Evolutionary conservation across 1,140 invertebrate species (phyloP).

Genomic region (Pogonus chalceus): DNA sequence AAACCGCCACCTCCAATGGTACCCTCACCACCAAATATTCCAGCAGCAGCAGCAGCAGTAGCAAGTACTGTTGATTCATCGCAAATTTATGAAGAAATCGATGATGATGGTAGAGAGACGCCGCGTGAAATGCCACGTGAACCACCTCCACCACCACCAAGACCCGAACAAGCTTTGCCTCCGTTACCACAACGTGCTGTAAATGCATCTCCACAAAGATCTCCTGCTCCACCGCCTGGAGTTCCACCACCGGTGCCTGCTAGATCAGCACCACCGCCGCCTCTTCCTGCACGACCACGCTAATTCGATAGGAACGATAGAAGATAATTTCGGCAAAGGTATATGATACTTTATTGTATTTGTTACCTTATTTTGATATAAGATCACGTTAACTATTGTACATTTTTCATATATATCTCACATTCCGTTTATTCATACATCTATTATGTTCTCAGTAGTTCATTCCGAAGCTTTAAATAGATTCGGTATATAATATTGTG

Average conservation of each 20-base stretch:
- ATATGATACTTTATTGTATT: no score
- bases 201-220: slow-evolving; percentile 34
- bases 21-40: not conserved
- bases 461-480: not conserved
- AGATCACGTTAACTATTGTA: not conserved
- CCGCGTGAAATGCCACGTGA: slow-evolving; percentile 39
- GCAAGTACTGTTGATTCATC: slow-evolving; percentile 21
- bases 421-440: not conserved
- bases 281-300: slow-evolving; percentile 54
- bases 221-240: no score
- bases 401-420: not conserved
- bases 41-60: slow-evolving; percentile 13
- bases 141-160: slow-evolving; percentile 56
- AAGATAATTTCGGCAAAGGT: no score
- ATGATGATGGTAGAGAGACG: slow-evolving; percentile 34
- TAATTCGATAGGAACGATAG: no score
- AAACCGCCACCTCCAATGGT: slow-evolving; percentile 26
- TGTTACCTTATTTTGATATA: not conserved
- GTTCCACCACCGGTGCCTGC: slow-evolving; percentile 54
- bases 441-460: not conserved
- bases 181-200: slow-evolving; percentile 45
- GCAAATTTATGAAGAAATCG: slow-evolving; percentile 46
- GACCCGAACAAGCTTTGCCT: slow-evolving; percentile 43
- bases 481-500: no score
- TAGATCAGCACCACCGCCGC: slow-evolving; percentile 52